A percentile compares a stretch with the other conserved stretches of the same genome.
Evolutionary conservation across 2,888 invertebrate species (phyloP).

Genomic region (Xestia ashworthii): DNA sequence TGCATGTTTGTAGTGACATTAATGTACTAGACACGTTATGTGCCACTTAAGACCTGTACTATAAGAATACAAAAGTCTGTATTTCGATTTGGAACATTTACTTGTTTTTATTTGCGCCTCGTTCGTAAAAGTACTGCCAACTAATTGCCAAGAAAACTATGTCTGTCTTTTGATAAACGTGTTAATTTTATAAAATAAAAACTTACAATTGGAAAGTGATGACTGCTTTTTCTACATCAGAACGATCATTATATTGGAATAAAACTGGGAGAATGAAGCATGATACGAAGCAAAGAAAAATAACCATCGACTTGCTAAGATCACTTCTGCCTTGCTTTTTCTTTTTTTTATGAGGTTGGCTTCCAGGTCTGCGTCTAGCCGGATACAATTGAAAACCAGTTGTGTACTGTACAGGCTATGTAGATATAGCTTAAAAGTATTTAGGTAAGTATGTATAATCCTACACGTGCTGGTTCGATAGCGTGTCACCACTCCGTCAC

Average conservation of each 20-base stretch:
- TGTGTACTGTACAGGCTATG: neutral
- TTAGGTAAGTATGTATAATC: neutral
- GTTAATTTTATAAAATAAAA: neutral
- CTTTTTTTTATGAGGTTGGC: too few species aligned
- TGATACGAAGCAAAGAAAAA: neutral
- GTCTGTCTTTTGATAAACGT: neutral
- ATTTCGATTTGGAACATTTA: constrained; percentile 2
- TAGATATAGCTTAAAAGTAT: neutral
- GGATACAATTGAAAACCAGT: too few species aligned
- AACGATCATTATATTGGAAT: neutral
- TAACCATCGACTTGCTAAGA: neutral
- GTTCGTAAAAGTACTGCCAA: neutral
- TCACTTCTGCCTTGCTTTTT: too few species aligned
- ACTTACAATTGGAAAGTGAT: neutral
- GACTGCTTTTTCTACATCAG: neutral
- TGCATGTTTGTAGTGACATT: constrained; percentile 36
- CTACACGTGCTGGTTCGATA: neutral
- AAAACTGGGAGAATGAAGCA: neutral
- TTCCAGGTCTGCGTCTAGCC: too few species aligned
- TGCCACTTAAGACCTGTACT: neutral
- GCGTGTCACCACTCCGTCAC: constrained; percentile 11
- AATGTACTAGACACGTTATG: constrained; percentile 3
- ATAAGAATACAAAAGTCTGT: neutral
- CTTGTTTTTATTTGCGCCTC: neutral
- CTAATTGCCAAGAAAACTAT: neutral